Evolutionary conservation across 2,888 invertebrate species (phyloP), one percentile per base, ranked within the genome.

Genomic region (Cosmopolites sordidus): DNA sequence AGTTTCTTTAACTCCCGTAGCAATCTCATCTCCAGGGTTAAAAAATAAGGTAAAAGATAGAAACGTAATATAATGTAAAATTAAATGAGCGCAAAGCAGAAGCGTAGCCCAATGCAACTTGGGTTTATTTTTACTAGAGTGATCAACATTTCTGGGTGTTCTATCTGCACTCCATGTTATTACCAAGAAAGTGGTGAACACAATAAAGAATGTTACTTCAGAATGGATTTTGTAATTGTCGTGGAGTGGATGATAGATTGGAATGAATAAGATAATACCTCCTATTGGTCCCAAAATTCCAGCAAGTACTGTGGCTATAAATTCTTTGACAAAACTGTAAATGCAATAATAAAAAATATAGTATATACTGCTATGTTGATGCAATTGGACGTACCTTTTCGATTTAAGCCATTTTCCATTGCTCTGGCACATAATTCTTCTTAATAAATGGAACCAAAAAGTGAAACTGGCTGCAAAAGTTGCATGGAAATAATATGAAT

Each of bases 401-500:
- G 67, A 65, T 16, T 79, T 71, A 45, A 77, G 74, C 82, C 83
- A 84, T 64, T 81, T 81, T 30, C 77, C 75, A 12, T 78, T 74
- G 42, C 73, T 74, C 15, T 78, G 77, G 1, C 77, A 76, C 48
- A 83, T 73, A 66, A 80, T 73, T 16, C 73, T 73, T 54, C 84
- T 76, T 43, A 78, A 75, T 3, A 77, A 76, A 54, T 82, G 80
- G 69, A 88, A 86, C 66, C 85, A 79, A 67, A 82, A 83, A 12
- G 78, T 81, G 67, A 89, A 86, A 58, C 86, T 83, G 0, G 84
- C 82, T 0, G 87, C 82, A 67, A 89, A 89, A 0, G 85, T 75
- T 0, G 85, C 79, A 69, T 90, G 89, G 76, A 90, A 90, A 68
- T 87, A 89, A 73, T 87, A 90, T 0, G 87, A 88, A 67, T 85